A percentile compares a stretch with the other conserved stretches of the same genome.
phyloP scores from a whole-genome alignment of 1,140 invertebrate species.

The Drosophila pandora region DNA sequence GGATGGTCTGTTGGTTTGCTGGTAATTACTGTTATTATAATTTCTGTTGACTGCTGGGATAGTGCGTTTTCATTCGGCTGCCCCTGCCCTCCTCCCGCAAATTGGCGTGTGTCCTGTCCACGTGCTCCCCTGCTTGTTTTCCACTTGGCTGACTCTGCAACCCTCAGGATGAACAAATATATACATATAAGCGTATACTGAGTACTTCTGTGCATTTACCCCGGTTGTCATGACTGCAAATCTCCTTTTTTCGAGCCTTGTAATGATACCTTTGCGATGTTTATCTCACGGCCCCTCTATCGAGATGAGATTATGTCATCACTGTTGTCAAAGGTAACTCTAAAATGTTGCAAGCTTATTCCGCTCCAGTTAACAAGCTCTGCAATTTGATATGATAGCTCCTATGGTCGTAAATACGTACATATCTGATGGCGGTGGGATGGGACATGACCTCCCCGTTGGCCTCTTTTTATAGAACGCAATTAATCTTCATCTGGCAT shows the following conservation, averaged over 20 bases:
- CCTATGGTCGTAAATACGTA: constrained; percentile 4
- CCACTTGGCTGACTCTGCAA: constrained; percentile 59
- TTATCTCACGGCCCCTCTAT: constrained; percentile 58
- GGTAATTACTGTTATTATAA: constrained; percentile 82
- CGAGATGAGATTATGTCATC: constrained; percentile 60
- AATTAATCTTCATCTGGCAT: constrained; percentile 75
- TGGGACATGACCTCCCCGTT: constrained; percentile 56
- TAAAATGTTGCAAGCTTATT: constrained; percentile 64
- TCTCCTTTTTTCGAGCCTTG: constrained; percentile 29
- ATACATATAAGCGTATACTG: background rate
- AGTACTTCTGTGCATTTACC: constrained; percentile 2
- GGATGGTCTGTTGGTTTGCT: constrained; percentile 40
- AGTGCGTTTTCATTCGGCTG: constrained; percentile 11
- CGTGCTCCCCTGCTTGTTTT: constrained; percentile 69
- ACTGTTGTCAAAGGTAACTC: constrained; percentile 61
- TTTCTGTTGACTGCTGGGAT: constrained; percentile 74
- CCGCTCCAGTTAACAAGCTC: constrained; percentile 55
- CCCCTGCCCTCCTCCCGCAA: constrained; percentile 6
- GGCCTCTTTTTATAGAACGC: constrained; percentile 57
- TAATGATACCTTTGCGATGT: constrained; percentile 67
- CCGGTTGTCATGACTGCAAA: constrained; percentile 62
- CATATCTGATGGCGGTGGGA: background rate
- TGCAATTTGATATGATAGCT: constrained; percentile 39
- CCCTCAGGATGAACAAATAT: constrained; percentile 18
- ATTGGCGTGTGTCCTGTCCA: constrained; percentile 55